These are phyloP conservation scores for Eurytoma adleriae DNA, from an alignment of 2,888 invertebrate species.

Conservation along the genomic window DNA sequence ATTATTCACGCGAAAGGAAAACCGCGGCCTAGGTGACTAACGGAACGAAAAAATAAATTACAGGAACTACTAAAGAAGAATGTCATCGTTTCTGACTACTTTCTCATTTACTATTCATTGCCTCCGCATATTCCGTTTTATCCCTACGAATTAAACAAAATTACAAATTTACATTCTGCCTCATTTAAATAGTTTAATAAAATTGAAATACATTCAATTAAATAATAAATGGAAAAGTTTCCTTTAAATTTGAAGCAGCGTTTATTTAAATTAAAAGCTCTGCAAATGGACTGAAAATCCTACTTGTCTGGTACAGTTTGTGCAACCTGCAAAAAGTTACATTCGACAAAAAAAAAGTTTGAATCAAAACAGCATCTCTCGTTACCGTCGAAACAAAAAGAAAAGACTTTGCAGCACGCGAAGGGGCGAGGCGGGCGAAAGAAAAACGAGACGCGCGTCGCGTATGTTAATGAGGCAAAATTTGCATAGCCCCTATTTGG, in stretches of 20 bases:
- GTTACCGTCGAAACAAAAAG: background rate
- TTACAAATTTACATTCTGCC: too few relatives aligned
- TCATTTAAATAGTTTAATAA: background rate
- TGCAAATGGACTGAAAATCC: background rate
- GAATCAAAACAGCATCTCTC: slow-evolving; percentile 26
- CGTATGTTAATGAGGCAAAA: slow-evolving; percentile 47
- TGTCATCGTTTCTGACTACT: slow-evolving; percentile 19
- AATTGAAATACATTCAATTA: too few relatives aligned
- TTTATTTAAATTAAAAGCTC: too few relatives aligned
- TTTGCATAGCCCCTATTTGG: slow-evolving; percentile 51
- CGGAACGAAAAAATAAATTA: slow-evolving; percentile 30
- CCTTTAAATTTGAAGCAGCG: background rate
- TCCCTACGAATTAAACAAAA: background rate
- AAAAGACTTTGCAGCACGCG: background rate
- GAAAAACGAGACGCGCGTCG: slow-evolving; percentile 17
- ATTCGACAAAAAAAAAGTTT: background rate
- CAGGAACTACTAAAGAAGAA: slow-evolving; percentile 17
- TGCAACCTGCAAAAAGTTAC: too few relatives aligned
- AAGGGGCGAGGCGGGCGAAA: background rate
- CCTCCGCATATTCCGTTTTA: slow-evolving; percentile 11
- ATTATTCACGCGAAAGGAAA: slow-evolving; percentile 18
- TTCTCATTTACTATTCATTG: slow-evolving; percentile 42
- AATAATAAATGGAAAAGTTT: too few relatives aligned
- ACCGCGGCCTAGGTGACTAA: background rate
- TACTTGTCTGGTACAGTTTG: background rate